Percentiles rank a stretch among this genome's conserved stretches.
Evolutionary conservation across 1,140 invertebrate species (phyloP).

Genomic region (Drosophila watanabei): DNA sequence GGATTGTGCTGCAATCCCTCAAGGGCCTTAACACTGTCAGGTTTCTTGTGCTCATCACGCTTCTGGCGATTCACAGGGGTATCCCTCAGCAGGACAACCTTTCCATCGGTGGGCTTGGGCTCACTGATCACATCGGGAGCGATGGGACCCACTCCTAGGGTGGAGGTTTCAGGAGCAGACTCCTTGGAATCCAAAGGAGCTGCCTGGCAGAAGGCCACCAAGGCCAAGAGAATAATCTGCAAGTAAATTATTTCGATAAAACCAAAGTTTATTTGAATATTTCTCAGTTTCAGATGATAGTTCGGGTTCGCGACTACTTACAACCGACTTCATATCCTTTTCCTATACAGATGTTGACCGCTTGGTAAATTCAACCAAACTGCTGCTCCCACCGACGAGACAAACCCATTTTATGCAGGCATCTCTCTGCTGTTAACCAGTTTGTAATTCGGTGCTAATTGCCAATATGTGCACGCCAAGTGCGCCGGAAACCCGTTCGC

Average conservation of each 20-base stretch:
- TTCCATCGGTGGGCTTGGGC: constrained; percentile 46
- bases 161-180: neutral
- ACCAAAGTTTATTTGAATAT: too few species aligned
- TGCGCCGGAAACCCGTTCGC: constrained; percentile 44
- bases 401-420: constrained; percentile 56
- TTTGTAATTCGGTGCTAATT: constrained; percentile 80
- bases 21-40: constrained; percentile 26
- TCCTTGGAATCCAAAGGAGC: constrained; percentile 49
- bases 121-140: constrained; percentile 56
- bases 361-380: constrained; percentile 40
- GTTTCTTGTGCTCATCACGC: constrained; percentile 48
- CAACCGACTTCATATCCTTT: constrained; percentile 58
- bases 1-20: constrained; percentile 29
- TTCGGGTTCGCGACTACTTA: constrained; percentile 42
- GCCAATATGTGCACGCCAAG: constrained; percentile 42
- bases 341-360: constrained; percentile 30
- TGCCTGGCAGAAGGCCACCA: constrained; percentile 44
- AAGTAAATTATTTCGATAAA: constrained; percentile 1
- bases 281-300: too few species aligned
- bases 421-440: constrained; percentile 65
- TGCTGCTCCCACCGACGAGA: constrained; percentile 28
- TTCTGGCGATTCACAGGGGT: constrained; percentile 31
- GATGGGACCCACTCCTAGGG: constrained; percentile 52
- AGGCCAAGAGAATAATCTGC: constrained; percentile 58
- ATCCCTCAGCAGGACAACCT: constrained; percentile 35